phyloP scores from a whole-genome alignment of 2,888 invertebrate species.

The Cataglyphis livida region DNA sequence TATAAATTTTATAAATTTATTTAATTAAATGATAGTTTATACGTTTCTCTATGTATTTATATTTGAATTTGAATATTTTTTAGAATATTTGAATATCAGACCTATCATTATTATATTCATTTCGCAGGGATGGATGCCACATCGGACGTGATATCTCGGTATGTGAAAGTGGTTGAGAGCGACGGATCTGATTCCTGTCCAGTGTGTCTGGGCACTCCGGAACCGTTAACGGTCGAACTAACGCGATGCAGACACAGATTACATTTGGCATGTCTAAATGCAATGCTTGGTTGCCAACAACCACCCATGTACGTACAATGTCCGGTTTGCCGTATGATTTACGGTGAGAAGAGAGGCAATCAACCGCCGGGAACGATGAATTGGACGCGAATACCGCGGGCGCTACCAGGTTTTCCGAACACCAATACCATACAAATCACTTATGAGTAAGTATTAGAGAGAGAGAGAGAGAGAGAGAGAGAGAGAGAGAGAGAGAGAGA shows the following conservation, averaged over 20 bases:
- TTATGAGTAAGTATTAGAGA: conserved; percentile 89
- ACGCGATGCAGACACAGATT: conserved; percentile 92
- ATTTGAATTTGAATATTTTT: conserved; percentile 14
- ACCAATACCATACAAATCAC: conserved; percentile 93
- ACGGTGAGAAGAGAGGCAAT: conserved; percentile 92
- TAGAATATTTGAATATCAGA: not conserved
- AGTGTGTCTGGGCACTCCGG: conserved; percentile 88
- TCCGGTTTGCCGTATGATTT: conserved; percentile 94
- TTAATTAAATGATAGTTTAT: not conserved
- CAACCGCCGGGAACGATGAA: conserved; percentile 95
- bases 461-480: not conserved
- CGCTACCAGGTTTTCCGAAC: conserved; percentile 90
- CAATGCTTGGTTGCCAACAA: conserved; percentile 90
- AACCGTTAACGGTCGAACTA: conserved; percentile 88
- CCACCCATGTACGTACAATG: conserved; percentile 92
- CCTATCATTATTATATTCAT: not conserved
- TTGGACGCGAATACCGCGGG: conserved; percentile 90
- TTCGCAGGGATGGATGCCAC: conserved; percentile 86
- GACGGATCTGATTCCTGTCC: conserved; percentile 92
- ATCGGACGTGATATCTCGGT: conserved; percentile 89
- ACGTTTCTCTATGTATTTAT: not conserved
- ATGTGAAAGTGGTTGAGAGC: conserved; percentile 89
- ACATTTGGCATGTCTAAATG: conserved; percentile 93
- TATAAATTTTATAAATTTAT: not conserved
- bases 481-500: not conserved